Conservation (phyloP, 1,140 invertebrate species). For the Sitodiplosis mosellana region DNA sequence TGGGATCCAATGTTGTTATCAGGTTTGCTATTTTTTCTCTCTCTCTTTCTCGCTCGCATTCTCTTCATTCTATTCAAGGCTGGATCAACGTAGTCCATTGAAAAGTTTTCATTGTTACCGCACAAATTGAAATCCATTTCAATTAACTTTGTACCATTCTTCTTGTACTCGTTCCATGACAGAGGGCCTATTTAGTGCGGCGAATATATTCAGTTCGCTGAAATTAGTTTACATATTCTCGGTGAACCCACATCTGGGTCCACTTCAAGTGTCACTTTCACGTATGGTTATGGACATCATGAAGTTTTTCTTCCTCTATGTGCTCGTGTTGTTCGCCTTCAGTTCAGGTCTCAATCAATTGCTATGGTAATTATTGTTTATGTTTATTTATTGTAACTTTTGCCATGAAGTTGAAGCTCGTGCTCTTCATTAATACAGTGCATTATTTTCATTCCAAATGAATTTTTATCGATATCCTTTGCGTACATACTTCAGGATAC, state of each 20-base stretch:
- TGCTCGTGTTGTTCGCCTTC: conserved; percentile 93
- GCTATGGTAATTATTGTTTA: conserved; percentile 53
- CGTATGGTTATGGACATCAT: conserved; percentile 97
- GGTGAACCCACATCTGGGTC: conserved; percentile 93
- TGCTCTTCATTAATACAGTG: too few species aligned
- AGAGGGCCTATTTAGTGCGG: conserved; percentile 89
- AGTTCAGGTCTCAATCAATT: conserved; percentile 29
- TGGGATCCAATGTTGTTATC: conserved; percentile 95
- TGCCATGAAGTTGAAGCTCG: not conserved
- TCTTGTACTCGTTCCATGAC: too few species aligned
- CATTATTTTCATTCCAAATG: conserved; percentile 3
- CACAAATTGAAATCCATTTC: too few species aligned
- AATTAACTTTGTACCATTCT: too few species aligned
- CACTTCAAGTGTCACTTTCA: conserved; percentile 90
- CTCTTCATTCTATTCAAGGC: too few species aligned
- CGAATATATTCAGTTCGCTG: conserved; percentile 93
- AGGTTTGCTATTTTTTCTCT: too few species aligned
- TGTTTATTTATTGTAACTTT: not conserved
- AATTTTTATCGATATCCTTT: conserved; percentile 44
- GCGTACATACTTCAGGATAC: too few species aligned
- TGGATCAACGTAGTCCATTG: too few species aligned
- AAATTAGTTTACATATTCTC: conserved; percentile 99
- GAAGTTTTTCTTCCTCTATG: conserved; percentile 91
- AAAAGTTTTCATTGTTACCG: too few species aligned
- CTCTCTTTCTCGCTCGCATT: too few species aligned